Evolutionary conservation across 2,888 invertebrate species (phyloP), one percentile per base, ranked within the genome.

Genomic region (Camptogramma bilineatum): DNA sequence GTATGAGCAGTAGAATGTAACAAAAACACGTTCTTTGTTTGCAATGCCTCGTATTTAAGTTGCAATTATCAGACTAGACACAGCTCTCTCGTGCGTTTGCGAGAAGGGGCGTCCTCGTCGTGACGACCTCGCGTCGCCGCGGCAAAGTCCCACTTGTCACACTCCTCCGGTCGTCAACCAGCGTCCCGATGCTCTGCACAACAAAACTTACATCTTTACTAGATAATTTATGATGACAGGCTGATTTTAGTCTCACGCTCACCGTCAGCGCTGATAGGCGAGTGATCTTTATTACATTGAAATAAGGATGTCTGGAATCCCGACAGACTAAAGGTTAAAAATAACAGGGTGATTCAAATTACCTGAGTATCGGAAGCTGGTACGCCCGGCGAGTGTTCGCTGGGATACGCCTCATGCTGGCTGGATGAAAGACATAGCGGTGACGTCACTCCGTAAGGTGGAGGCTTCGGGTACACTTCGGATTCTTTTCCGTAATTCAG

Each of bases 71-170:
- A 56, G 61, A 51, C 66, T 87, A 95, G 78, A 96, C 96, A 82
- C 95, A 95, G 84, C 96, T 96, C 81, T 96, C 96, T 75, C 95
- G 94, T 0, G 93, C 86, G 81, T 95, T 95, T 19, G 95, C 95
- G 83, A 95, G 93, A 13, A 96, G 90, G 0, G 96, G 96, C 47
- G 96, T 96, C 80, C 95, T 90, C 39, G 96, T 95, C 0, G 96
- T 96, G 62, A 96, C 96, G 16, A 96, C 95, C 83, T 96, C 96
- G 77, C 95, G 91, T 69, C 94, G 81, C 42, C 91, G 81, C 3
- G 91, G 86, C 42, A 90, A 73, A 10, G 90, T 92, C 0, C 91
- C 92, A 68, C 91, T 90, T n/a, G 91, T 87, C 21, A 91, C 83
- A 67, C 91, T 91, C 42, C 90, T 85, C 2, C 91, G 82, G 69